Evolutionary conservation across 2,113 vertebrate genomes (phyloP).

Genomic region (Leiothrix lutea): DNA sequence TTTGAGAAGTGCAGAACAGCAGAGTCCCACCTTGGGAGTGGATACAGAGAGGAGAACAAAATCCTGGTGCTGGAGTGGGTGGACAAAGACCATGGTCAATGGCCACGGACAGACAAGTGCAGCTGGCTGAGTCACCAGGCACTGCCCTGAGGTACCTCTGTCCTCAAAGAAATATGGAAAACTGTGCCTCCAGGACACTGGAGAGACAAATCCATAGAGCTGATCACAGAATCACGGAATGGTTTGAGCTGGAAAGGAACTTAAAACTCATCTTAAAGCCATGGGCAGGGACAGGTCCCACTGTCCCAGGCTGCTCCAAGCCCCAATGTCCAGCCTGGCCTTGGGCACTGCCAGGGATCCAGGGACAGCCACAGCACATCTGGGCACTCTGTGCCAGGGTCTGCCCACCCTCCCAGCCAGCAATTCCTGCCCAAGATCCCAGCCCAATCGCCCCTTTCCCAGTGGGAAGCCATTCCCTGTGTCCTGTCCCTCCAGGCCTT

Average conservation of each 20-base stretch:
- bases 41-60: background rate
- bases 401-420: fast-evolving
- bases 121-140: background rate
- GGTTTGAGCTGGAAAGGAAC: background rate
- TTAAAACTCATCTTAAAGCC: background rate
- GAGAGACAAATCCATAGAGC: background rate
- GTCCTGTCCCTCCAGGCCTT: fast-evolving
- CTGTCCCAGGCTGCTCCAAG: fast-evolving
- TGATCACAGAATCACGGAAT: background rate
- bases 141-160: background rate
- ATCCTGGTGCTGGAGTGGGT: background rate
- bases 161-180: background rate
- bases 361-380: background rate
- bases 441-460: no score
- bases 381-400: background rate
- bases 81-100: fast-evolving
- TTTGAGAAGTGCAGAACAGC: background rate
- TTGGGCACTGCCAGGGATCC: fast-evolving
- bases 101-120: background rate
- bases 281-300: fast-evolving
- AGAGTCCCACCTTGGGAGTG: background rate
- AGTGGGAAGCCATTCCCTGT: background rate
- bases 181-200: background rate
- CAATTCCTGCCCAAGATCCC: background rate
- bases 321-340: background rate